Conservation (phyloP, 2,797 vertebrate species). For the Semotilus atromaculatus region DNA sequence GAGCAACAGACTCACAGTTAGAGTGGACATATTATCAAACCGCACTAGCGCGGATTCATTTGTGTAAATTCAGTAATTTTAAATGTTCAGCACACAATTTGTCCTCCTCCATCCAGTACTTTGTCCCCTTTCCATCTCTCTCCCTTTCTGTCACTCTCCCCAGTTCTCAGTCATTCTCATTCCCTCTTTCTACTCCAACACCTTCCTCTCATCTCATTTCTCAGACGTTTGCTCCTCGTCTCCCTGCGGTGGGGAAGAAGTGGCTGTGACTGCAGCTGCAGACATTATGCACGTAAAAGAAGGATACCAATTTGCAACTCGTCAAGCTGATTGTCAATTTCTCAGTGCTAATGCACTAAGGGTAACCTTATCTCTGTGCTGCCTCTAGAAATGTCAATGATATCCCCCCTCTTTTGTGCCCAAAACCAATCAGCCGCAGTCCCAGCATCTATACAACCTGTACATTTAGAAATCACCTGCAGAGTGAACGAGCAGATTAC, state of each 20-base stretch:
- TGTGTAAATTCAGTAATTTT: conserved; percentile 27
- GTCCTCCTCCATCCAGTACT: background rate
- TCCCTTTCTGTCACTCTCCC: conserved; percentile 35
- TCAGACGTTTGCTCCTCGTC: conserved; percentile 22
- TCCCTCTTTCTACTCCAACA: conserved; percentile 25
- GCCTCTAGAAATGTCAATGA: conserved; percentile 57
- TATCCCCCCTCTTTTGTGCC: conserved; percentile 45
- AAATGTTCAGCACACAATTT: conserved; percentile 22
- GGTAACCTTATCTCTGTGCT: conserved; percentile 56
- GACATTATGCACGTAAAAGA: conserved; percentile 48
- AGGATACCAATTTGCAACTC: conserved; percentile 50
- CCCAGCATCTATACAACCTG: conserved; percentile 12
- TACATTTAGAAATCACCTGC: conserved; percentile 19
- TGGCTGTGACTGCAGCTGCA: conserved; percentile 25
- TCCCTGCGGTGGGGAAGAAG: conserved; percentile 31
- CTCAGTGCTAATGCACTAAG: conserved; percentile 57
- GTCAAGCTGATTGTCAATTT: conserved; percentile 57
- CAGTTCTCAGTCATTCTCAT: conserved; percentile 49
- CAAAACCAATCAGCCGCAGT: conserved; percentile 47
- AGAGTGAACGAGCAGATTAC: conserved; percentile 28
- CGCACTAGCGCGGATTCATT: conserved; percentile 20
- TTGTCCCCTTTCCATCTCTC: conserved; percentile 54
- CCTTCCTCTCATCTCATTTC: conserved; percentile 22
- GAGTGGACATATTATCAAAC: background rate
- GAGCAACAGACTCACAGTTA: background rate